Evolutionary conservation across 2,113 vertebrate species (phyloP).

Genomic region (Martes martes): DNA sequence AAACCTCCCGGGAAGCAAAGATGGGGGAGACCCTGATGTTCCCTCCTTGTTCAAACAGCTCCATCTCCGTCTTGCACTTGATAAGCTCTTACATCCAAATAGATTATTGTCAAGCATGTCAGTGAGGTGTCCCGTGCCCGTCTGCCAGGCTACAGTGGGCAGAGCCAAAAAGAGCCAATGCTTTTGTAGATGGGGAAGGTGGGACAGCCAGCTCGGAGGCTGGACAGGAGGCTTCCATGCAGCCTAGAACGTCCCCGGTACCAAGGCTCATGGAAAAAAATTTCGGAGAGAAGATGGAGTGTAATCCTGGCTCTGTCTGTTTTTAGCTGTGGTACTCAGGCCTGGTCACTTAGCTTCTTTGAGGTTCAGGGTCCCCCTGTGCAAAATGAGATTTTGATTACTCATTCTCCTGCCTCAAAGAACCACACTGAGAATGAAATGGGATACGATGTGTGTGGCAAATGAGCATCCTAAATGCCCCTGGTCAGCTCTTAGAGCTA

Average conservation of each 20-base stretch:
- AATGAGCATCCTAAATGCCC: neutral
- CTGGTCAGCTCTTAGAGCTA: neutral
- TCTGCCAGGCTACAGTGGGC: neutral
- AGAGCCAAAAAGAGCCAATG: neutral
- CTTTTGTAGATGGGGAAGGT: accelerated
- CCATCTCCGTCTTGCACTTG: neutral
- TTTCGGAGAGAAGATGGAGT: neutral
- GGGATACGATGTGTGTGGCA: accelerated
- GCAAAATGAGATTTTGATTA: neutral
- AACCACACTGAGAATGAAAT: neutral
- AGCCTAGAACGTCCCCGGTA: neutral
- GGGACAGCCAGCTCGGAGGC: neutral
- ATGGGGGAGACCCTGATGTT: neutral
- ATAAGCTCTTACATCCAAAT: neutral
- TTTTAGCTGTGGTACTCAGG: neutral
- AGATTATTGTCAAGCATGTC: neutral
- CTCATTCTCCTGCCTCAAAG: neutral
- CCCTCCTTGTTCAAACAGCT: neutral
- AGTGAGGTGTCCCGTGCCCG: accelerated
- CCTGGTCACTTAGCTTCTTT: neutral
- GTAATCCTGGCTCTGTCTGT: neutral
- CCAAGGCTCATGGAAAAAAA: neutral
- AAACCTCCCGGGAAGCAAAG: neutral
- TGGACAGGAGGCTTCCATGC: neutral
- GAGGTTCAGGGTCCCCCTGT: neutral